Evolutionary conservation across 2,888 invertebrate genomes (phyloP), one percentile per base, ranked within the genome.

Genomic region (Petrolisthes manimaculis): DNA sequence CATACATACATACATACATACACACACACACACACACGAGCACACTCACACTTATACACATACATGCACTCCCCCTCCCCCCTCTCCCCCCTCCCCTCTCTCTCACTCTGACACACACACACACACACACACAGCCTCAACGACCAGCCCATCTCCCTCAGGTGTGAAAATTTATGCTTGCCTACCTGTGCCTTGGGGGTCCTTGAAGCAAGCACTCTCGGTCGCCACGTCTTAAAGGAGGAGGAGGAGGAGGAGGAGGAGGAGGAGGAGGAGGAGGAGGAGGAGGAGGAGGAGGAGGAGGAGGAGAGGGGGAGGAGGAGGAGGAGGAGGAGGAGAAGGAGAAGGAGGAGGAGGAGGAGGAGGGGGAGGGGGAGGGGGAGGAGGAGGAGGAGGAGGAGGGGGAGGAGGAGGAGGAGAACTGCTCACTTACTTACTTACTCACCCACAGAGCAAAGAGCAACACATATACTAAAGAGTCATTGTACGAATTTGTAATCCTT

Each of bases 151-250:
- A 6, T 53, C 18, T 81, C 81, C 81, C 81, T 67, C 81, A 81
- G 81, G 81, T 61, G 81, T 81, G 81, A 37, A 67, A 81, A 81
- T 81, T 81, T 81, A 81, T 81, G 67, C 81, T n/a, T n/a, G 61
- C 81, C 67, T 53, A 81, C 81, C 81, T 81, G 37, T 67, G 67
- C 67, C 81, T 24, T 67, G 67, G 67, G 81, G 81, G 67, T 81
- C 81, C 81, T 81, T 14, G 21, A 37, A 53, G 81, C 81, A 5
- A 12, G 81, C 21, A 21, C 80, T 24, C 61, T 61, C 61, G 18
- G 61, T 61, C n/a, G 56, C 55, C 80, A 55, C 24, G 56, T 54
- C 56, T 80, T 80, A 80, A 80, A 80, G 80, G 55, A 80, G 80
- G 56, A 55, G 56, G 56, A 56, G 21, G 56, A 12, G 55, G 80